Base-by-base conservation (phyloP, 2,113 vertebrate genomes). In the Lanius collurio region DNA sequence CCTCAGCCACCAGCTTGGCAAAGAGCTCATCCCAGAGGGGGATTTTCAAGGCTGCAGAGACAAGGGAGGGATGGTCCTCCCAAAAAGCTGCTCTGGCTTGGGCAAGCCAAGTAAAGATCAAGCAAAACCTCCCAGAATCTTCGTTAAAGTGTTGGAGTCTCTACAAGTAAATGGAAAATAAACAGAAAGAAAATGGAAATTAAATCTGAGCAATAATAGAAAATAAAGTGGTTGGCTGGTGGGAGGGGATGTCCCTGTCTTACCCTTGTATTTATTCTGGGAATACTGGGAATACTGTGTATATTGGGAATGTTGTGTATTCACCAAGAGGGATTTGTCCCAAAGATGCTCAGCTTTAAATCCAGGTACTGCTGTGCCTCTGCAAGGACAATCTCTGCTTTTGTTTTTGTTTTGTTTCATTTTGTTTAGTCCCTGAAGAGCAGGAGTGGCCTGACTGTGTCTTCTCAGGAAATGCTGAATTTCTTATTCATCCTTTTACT, bases 11-110 rank as follows among this genome's bases (percentile, higher is more conserved):
- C 11, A 3, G 26, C 39, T 6, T 41, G 82, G 41, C 12, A 56
- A 59, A 63, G 0, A 0, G 9, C 6, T 26, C 2, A 1, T 17
- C 12, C 18, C 39, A 35, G 37, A 35, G 13, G 59, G 13, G 50
- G 13, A 68, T 59, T 81, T 62, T 33, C 52, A 31, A 11, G 50
- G 41, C 35, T 39, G 24, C 35, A 41, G 55, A 50, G 41, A 41
- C 10, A 7, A 24, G 75, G 28, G 20, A 82, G n/a, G 13, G 27
- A 15, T 39, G 26, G 7, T 20, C 11, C 23, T 74, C 84, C 28
- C 37, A 49, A 67, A 73, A 73, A 30, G 3, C n/a, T 73, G 7
- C 24, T 76, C 35, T 44, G 74, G 3, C 8, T 85, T 56, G 35
- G 49, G 56, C 26, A 24, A 50, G 11, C 4, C 47, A 8, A 42